phyloP scores from a whole-genome alignment of 1,140 invertebrate genomes.

The Drosophila fuyamai region DNA sequence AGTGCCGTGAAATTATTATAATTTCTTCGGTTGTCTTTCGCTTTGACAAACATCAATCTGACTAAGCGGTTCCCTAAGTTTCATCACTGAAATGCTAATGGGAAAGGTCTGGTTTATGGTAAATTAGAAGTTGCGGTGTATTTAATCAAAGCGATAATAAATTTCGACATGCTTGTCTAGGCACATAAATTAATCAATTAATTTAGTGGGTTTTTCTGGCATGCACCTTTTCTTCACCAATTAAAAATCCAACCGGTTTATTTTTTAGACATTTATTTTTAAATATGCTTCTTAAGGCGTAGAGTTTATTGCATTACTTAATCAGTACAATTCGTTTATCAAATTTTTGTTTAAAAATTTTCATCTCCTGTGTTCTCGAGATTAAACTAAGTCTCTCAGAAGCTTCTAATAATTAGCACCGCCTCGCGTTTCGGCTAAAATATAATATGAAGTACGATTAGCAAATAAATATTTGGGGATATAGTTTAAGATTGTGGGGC shows the following conservation, averaged over 20 bases:
- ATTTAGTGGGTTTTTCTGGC: not conserved
- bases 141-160: conserved; percentile 13
- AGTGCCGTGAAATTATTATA: conserved; percentile 73
- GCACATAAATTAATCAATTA: not conserved
- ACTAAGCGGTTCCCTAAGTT: conserved; percentile 21
- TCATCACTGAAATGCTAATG: conserved; percentile 32
- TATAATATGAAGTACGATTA: conserved; percentile 51
- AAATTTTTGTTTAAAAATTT: conserved; percentile 25
- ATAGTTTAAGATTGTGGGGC: conserved; percentile 23
- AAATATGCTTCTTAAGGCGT: conserved; percentile 55
- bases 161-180: conserved; percentile 1
- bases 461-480: conserved; percentile 65
- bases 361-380: conserved; percentile 25
- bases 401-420: conserved; percentile 70
- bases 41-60: conserved; percentile 63
- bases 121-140: conserved; percentile 3
- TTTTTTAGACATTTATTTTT: conserved; percentile 52
- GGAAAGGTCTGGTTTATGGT: conserved; percentile 1
- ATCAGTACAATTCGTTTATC: conserved; percentile 83
- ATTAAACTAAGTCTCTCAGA: conserved; percentile 37
- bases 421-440: conserved; percentile 64
- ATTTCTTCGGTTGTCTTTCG: conserved; percentile 57
- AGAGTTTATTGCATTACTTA: conserved; percentile 82
- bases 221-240: too few relatives aligned
- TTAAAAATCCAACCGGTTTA: conserved; percentile 3